Evolutionary conservation across 2,797 vertebrate species (phyloP), one percentile per base, ranked within the genome.

Genomic region (Xerus rutilus): DNA sequence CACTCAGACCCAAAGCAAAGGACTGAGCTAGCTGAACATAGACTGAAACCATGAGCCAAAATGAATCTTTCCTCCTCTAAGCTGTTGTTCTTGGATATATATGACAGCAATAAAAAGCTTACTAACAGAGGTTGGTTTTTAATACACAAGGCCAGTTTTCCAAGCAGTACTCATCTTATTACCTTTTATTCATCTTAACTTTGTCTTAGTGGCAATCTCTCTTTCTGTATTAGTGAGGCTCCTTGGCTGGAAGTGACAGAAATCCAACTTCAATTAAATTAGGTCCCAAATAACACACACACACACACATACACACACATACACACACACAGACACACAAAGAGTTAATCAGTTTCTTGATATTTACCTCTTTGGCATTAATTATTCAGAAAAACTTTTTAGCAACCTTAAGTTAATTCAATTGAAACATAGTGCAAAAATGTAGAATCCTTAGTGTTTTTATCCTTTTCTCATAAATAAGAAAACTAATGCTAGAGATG

Each of bases 221-320:
- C 47, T 96, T n/a, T 74, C 25, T 90, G 7, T 69, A 62, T 81
- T 84, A 57, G 12, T 88, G 30, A 39, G 30, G 52, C 54, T n/a
- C 30, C 54, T 67, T 45, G 0, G 1, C 7, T 87, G 2, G 20
- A 88, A 72, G 15, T 74, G 32, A 84, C 12, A 92, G 14, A 85
- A 93, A 81, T 47, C 9, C 7, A 93, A 30, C 18, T 78, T 89
- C 25, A 70, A 52, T 77, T 92, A 91, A 79, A 93, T 83, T 83
- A 89, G 45, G 1, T 12, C 21, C 59, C 30, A 89, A 78, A 70
- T 7, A 81, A 67, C 47, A 67, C 14, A 6, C 86, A 39, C 15
- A 72, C 82, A 87, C 20, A 54, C 59, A 54, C 13, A 52, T 52
- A 52, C 12, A n/a, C n/a, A n/a, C 30, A 89, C 78, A 70, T 7